Base-by-base conservation (phyloP, 64 coral and sea anemone species). In the Acropora tenuis region DNA sequence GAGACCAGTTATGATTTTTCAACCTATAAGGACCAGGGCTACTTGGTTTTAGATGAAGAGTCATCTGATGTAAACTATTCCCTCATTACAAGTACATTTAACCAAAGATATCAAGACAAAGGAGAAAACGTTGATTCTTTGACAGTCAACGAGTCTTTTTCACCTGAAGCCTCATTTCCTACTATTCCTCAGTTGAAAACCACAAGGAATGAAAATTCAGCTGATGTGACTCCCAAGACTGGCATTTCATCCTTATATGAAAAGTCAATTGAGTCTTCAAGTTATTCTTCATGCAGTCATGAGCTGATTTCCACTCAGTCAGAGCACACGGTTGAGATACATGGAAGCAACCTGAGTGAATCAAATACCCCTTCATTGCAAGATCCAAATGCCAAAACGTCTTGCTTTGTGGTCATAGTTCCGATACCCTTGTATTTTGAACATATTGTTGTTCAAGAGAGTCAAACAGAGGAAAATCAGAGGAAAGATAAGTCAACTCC, bases 331-430 rank as follows among this genome's bases (percentile, higher is more conserved):
- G 3, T 19, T 68, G 12, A 46, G 59, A 48, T 85, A 15, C 63
- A 47, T 85, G 17, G 18, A 12, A 72, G 44, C 5, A 67, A 65
- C 16, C 82, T 48, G 19, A 46, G 82, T 69, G 63, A 49, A 5
- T 65, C 82, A 19, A 71, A 68, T 85, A 65, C 63, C 12, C 82
- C 61, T 12, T 5, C 5, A 55, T 49, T 18, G 47, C 82, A 61
- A 85, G 7, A 71, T 72, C 82, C 82, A 19, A 85, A 72, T 43
- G 1, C 43, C 8, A 18, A 48, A 4, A 13, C 48, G 59, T 68
- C 81, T 12, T 85, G 82, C 68, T 85, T 48, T 85, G 82, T 85
- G 6, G 63, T 85, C 48, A 45, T 85, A 18, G 82, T 85, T 40
- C 82, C 82, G n/a, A 40, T 63, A 13, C 82, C 82, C 46, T 3